Conservation (phyloP, 2,888 invertebrate species). For the Glyphotaelius pellucidus region DNA sequence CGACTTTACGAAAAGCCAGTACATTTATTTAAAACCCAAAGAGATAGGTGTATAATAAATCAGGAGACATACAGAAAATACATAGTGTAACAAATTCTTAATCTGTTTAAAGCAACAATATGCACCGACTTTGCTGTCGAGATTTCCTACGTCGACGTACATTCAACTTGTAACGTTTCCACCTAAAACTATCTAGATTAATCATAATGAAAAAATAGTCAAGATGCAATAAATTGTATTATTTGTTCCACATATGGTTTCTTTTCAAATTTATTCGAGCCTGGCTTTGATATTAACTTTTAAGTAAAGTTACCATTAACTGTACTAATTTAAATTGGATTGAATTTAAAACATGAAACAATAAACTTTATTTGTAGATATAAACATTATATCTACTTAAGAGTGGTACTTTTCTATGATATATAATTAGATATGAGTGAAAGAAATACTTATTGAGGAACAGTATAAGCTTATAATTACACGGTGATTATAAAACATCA, state of each 20-base stretch:
- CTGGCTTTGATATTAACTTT: too few species aligned
- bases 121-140: too few species aligned
- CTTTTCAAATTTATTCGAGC: too few species aligned
- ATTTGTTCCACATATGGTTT: too few species aligned
- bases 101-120: too few species aligned
- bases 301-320: background rate
- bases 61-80: too few species aligned
- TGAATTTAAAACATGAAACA: background rate
- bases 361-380: background rate
- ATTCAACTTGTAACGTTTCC: too few species aligned
- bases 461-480: background rate
- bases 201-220: too few species aligned
- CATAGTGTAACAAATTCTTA: too few species aligned
- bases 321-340: background rate
- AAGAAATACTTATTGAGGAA: background rate
- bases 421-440: background rate
- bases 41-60: background rate
- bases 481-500: background rate
- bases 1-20: background rate
- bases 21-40: background rate
- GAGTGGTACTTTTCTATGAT: background rate
- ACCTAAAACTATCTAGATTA: too few species aligned
- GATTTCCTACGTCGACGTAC: too few species aligned
- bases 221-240: too few species aligned
- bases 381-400: background rate